Base-by-base conservation (phyloP, 2,113 vertebrate species). In the Odocoileus hemionus region DNA sequence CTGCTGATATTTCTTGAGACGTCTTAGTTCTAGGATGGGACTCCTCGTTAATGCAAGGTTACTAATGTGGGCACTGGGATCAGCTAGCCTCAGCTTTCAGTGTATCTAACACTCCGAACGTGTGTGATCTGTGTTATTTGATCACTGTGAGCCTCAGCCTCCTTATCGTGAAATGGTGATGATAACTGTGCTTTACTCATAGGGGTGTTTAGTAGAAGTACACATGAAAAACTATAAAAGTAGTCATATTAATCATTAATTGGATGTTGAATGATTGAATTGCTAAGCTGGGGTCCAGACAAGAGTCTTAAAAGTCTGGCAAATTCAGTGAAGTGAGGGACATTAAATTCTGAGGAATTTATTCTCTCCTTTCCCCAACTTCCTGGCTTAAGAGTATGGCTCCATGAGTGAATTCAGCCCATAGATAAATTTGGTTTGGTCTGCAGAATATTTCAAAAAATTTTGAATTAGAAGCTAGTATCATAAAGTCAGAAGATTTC, bases 341-440 rank as follows among this genome's bases (percentile, higher is more conserved):
- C 82, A 87, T 94, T 93, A 82, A 78, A 91, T 97, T 95, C 57
- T 91, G 36, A 26, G 23, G 16, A 96, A 89, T 93, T 86, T 92
- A n/a, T 25, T 82, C 14, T 50, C 30, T 30, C 5, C 19, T 16
- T 36, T 9, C 17, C 45, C 19, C 50, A 92, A 28, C 28, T 19
- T 83, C 23, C 13, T 15, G 36, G 36, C 28, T 74, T 94, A 45
- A 28, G 47, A 23, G 7, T 64, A 15, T 58, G n/a, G 12, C 15
- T 88, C 1, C 28, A 28, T 39, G 28, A 57, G 92, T 95, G 90
- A 84, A 39, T 95, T 96, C 14, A 50, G 79, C 80, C 25, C 25
- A 86, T 25, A 70, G 39, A 64, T 52, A 21, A 39, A 43, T 91
- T 86, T 86, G 47, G 17, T 64, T 94, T 93, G 36, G 36, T 89